Conservation (phyloP, 2,113 vertebrate genomes). For the Miniopterus natalensis region DNA sequence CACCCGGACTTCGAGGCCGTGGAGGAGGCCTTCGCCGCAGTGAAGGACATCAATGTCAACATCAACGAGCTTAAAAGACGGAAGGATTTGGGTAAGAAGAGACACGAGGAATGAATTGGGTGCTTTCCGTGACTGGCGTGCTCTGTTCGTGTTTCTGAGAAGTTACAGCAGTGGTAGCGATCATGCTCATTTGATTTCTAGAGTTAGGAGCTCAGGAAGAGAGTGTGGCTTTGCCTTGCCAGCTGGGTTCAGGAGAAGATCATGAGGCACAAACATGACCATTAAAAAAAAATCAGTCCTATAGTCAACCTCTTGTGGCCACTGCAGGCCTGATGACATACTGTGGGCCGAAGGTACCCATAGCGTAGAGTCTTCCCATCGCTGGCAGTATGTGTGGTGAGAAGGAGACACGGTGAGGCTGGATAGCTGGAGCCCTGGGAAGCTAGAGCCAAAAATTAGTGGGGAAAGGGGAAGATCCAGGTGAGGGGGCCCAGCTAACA, state of each 20-base stretch:
- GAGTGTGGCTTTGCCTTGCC: background rate
- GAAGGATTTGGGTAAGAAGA: conserved; percentile 94
- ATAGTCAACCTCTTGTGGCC: background rate
- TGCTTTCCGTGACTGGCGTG: background rate
- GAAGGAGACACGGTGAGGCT: background rate
- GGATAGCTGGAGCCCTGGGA: background rate
- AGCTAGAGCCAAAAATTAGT: accelerated
- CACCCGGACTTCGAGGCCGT: conserved; percentile 92
- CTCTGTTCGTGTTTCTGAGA: background rate
- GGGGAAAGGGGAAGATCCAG: background rate
- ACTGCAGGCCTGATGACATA: accelerated
- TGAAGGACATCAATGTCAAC: conserved; percentile 94
- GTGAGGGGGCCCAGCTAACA: no score
- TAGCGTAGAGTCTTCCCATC: accelerated
- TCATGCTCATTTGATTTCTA: background rate
- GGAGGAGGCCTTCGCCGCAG: conserved; percentile 91
- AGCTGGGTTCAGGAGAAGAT: background rate
- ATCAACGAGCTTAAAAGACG: conserved; percentile 98
- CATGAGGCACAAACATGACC: background rate
- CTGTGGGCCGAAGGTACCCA: background rate
- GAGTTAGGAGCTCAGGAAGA: background rate
- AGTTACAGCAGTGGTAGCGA: accelerated
- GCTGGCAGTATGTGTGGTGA: background rate
- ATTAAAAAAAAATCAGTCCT: background rate
- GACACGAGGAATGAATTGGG: background rate